Base-by-base conservation (phyloP, 2,888 invertebrate species). In the Muscina levida region DNA sequence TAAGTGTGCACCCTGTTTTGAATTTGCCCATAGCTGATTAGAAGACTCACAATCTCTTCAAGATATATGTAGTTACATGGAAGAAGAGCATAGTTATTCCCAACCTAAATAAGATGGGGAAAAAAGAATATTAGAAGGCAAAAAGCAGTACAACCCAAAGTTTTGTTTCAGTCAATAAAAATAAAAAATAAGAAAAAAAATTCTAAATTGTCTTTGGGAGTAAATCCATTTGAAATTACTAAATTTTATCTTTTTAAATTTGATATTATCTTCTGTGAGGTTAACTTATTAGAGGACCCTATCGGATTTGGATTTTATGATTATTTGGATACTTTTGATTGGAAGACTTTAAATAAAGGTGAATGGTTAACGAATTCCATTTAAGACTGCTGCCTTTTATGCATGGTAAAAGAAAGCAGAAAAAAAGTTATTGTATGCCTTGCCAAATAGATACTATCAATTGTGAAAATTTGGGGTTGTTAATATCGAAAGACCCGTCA, bases 51-150 rank as follows among this genome's bases (percentile, higher is more conserved):
- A 31, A 31, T 31, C 31, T 5, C 3, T 31, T 31, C 31, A 5
- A 31, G 8, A n/a, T n/a, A n/a, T n/a, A n/a, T n/a, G 31, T 31
- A 31, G 31, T 31, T 3, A 31, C 1, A 66, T 66, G 46, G 48
- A 48, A 24, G 26, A 15, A 8, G 48, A 66, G 1, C 66, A 66
- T 48, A 26, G 51, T n/a, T 68, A 51, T 51, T 15, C 22, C 8
- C n/a, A 59, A 31, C 71, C 71, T 8, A 46, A 15, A 6, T 53
- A 70, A 46, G 44, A 37, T 68, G 67, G 67, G 22, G 37, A 2
- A 71, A 71, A 46, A 71, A 19, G 31, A 31, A 31, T 31, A 5
- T 3, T 31, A 46, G 17, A 71, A 70, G 17, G 31, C 24, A 48
- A 8, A 26, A 46, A 44, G 3, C 0, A 10, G 44, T 59, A 44